Evolutionary conservation across 1,140 invertebrate genomes (phyloP).

Genomic region (Nilaparvata lugens): DNA sequence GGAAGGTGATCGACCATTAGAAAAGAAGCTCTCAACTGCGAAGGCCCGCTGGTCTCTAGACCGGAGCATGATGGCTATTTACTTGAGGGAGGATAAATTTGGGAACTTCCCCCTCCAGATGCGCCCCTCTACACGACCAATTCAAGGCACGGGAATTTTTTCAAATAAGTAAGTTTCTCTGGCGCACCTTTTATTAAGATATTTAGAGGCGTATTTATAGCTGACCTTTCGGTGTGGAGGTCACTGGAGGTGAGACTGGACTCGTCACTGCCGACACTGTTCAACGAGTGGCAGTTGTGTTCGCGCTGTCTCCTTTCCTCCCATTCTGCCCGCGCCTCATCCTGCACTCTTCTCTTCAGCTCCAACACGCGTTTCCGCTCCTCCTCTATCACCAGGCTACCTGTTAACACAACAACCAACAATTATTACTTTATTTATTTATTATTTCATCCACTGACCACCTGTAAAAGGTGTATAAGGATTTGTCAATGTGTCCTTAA

Average conservation of each 20-base stretch:
- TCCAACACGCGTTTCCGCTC: constrained; percentile 78
- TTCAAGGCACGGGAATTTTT: no score
- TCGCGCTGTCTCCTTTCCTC: constrained; percentile 50
- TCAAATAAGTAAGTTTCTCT: no score
- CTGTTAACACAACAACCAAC: constrained; percentile 40
- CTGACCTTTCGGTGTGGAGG: constrained; percentile 52
- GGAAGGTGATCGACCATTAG: no score
- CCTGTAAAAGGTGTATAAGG: no score
- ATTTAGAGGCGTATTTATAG: not conserved
- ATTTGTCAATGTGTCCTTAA: no score
- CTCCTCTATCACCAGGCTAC: constrained; percentile 82
- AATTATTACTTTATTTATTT: no score
- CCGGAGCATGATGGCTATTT: no score
- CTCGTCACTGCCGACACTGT: constrained; percentile 56
- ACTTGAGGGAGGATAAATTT: no score
- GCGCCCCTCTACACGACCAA: not conserved
- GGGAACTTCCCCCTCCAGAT: not conserved
- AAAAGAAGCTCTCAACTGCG: no score
- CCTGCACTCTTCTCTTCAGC: constrained; percentile 73
- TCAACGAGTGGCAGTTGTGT: constrained; percentile 57
- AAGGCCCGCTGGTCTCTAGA: no score
- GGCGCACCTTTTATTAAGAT: no score
- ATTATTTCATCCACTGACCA: no score
- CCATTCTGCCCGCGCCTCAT: constrained; percentile 80
- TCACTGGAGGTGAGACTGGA: constrained; percentile 52